Base-by-base conservation (phyloP, 2,888 invertebrate genomes). In the Nudaria mundana region DNA sequence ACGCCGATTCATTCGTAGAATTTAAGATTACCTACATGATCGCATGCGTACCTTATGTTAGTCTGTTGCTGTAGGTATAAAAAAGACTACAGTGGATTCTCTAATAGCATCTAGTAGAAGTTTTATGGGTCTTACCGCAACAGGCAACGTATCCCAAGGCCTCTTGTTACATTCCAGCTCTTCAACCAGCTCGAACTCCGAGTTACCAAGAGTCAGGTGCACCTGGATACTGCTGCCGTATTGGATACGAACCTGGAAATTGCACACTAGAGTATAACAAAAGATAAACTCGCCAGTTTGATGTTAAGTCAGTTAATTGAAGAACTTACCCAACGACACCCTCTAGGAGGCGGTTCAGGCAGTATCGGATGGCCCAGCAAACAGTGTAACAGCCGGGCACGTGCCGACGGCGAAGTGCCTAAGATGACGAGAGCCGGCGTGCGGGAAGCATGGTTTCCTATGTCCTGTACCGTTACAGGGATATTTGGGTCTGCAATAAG, bases 181-280 rank as follows among this genome's bases (percentile, higher is more conserved):
- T 55, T 94, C 94, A 0, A 95, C 92, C 42, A 95, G 90, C 81
- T 93, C 93, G 56, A 92, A 93, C 71, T 93, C 93, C 1, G 91
- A 81, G 64, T 82, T 83, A 11, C 91, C 92, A 26, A 93, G 81
- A 0, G 92, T 91, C 24, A 93, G 76, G 56, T 92, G 91, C 22
- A 92, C 90, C 45, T 91, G 90, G 33, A 91, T 92, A 3, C 81
- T 76, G 16, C 78, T 76, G 14, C 92, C 92, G 58, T 92, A 91
- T 44, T 90, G 89, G 40, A 93, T 87, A 41, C 91, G 81, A 6
- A 92, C 66, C 92, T 92, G 70, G 7, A 33, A 39, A 10, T 4
- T 1, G 28, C 32, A 32, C n/a, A n/a, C n/a, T n/a, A n/a, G n/a
- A n/a, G n/a, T n/a, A n/a, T n/a, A n/a, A n/a, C n/a, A n/a, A n/a